Base-by-base conservation (phyloP, 2,113 vertebrate species). In the Propithecus coquereli region DNA sequence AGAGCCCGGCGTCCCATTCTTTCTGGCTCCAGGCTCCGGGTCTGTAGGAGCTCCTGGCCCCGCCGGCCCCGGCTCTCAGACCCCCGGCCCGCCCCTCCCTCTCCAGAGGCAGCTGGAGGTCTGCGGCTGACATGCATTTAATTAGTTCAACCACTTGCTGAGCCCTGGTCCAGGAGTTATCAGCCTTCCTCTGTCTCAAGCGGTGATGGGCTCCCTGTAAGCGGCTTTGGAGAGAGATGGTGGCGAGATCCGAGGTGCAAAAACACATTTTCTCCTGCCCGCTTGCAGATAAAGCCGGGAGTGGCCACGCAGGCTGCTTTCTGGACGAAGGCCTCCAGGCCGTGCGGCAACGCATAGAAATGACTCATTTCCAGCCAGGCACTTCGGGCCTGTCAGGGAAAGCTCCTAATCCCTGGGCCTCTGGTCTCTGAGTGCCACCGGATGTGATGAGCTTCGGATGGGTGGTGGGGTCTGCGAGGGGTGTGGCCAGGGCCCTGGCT, bases 321-420 rank as follows among this genome's bases (percentile, higher is more conserved):
- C 52, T 77, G 57, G 68, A 59, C 2, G 16, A 92, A 40, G 34
- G 2, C 30, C 59, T 45, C 34, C 1, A 0, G 45, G 79, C 32
- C 23, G 8, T 0, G 0, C 12, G 0, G 8, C 0, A 3, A 18
- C 12, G 30, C 40, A 7, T 13, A 40, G 40, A 59, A 61, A 92
- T 9, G 12, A 47, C 14, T 57, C 45, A 8, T 88, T 70, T 43
- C 30, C 25, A 34, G 71, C 47, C 61, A 22, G 47, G 47, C 47
- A 16, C 50, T 63, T 3, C 3, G 34, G 65, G 10, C 23, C 18
- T 34, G 40, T 68, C 8, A 34, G 18, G 22, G 16, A 57, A 40
- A 5, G 4, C 40, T 4, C 59, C 79, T 37, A 23, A 50, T 52
- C 47, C 61, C 23, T 0, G 0, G n/a, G 22, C 71, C 76, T 82